These are phyloP conservation scores for Melanostoma scalare DNA, from an alignment of 2,888 invertebrate genomes.

Conservation along the genomic window DNA sequence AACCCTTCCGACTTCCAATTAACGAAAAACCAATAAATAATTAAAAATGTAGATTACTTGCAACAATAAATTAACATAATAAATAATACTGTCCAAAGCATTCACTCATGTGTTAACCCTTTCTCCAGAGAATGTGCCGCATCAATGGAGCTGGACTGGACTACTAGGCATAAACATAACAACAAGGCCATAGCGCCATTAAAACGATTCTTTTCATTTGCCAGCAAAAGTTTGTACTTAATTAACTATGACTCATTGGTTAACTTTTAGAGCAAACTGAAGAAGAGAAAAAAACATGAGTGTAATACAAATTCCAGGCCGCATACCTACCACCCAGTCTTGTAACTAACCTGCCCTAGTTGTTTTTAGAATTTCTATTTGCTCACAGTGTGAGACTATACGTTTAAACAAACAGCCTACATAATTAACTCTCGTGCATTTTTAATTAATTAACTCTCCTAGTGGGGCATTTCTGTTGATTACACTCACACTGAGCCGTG, in stretches of 20 bases:
- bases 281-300: neutral
- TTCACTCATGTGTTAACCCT: conserved; percentile 15
- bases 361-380: conserved; percentile 7
- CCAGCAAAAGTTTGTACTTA: conserved; percentile 26
- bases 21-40: conserved; percentile 6
- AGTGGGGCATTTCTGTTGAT: conserved; percentile 35
- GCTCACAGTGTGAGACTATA: conserved; percentile 29
- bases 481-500: conserved; percentile 27
- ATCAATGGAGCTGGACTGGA: conserved; percentile 1
- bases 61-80: conserved; percentile 1
- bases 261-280: conserved; percentile 33
- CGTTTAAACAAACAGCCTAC: conserved; percentile 20
- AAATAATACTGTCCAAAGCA: neutral
- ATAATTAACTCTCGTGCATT: conserved; percentile 63
- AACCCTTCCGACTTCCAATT: neutral
- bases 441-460: conserved; percentile 63
- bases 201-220: conserved; percentile 23
- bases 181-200: conserved; percentile 23
- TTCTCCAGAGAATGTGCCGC: conserved; percentile 19
- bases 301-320: neutral
- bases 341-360: conserved; percentile 15
- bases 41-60: conserved; percentile 13
- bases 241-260: conserved; percentile 32
- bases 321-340: conserved; percentile 2
- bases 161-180: neutral